phyloP scores from a whole-genome alignment of 1,140 invertebrate genomes.

The Cyrtorhinus lividipennis region DNA sequence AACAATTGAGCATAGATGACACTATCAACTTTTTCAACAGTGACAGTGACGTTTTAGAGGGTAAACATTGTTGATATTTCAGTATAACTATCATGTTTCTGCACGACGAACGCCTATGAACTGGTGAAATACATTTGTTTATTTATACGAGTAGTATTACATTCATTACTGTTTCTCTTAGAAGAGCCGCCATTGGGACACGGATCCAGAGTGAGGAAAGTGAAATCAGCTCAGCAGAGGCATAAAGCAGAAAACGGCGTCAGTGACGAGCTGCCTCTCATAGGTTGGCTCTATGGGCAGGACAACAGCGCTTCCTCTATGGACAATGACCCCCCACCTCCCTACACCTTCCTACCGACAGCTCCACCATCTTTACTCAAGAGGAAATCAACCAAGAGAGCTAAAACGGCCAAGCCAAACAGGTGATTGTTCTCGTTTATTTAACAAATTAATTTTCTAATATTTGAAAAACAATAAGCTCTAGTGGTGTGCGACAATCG shows the following conservation, averaged over 20 bases:
- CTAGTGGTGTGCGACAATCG: too few species aligned
- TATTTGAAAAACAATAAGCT: too few species aligned
- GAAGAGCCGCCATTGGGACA: slow-evolving; percentile 39
- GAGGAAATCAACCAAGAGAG: slow-evolving; percentile 22
- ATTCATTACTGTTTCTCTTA: too few species aligned
- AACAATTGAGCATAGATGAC: slow-evolving; percentile 19
- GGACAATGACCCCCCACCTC: slow-evolving; percentile 19
- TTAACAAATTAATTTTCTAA: background rate
- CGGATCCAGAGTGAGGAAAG: slow-evolving; percentile 39
- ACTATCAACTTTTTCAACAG: slow-evolving; percentile 36
- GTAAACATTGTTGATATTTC: too few species aligned
- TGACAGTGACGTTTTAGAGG: slow-evolving; percentile 40
- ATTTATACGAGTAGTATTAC: too few species aligned
- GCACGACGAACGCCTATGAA: too few species aligned
- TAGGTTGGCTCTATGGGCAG: slow-evolving; percentile 8
- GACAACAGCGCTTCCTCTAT: slow-evolving; percentile 8
- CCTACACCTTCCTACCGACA: slow-evolving; percentile 3
- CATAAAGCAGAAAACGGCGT: slow-evolving; percentile 11
- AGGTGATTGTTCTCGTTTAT: slow-evolving; percentile 25
- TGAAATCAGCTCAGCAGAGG: slow-evolving; percentile 38
- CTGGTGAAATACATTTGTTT: too few species aligned
- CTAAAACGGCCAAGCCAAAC: slow-evolving; percentile 33
- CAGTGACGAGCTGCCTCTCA: background rate
- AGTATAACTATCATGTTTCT: too few species aligned
- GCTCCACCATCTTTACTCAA: background rate